These are phyloP conservation scores for Tetranychus truncatus DNA, from an alignment of 2,888 invertebrate genomes.

Conservation along the genomic window DNA sequence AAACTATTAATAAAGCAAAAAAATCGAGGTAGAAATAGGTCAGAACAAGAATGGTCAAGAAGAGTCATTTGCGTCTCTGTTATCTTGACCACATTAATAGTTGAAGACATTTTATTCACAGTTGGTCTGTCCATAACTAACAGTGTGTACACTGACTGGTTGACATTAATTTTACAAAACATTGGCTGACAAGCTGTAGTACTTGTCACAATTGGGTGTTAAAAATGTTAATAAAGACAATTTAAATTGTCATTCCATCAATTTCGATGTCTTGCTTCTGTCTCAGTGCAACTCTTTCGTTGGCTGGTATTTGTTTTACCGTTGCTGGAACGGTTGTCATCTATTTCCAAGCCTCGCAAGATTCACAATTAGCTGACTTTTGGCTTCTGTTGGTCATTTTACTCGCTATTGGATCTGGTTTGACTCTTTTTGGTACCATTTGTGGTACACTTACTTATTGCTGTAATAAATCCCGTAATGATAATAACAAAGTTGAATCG, in stretches of 20 bases:
- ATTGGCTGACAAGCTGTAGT: too few species aligned
- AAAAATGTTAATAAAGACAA: not conserved
- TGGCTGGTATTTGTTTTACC: not conserved
- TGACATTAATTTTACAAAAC: too few species aligned
- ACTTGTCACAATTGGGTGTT: too few species aligned
- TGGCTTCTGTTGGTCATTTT: not conserved
- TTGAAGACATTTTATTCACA: too few species aligned
- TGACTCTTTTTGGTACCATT: not conserved
- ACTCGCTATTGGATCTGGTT: not conserved
- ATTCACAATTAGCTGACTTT: not conserved
- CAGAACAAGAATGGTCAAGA: too few species aligned
- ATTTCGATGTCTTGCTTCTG: not conserved
- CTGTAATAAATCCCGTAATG: not conserved
- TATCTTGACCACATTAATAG: too few species aligned
- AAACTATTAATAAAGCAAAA: too few species aligned
- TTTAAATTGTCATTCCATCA: not conserved
- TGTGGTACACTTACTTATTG: not conserved
- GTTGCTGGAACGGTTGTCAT: not conserved
- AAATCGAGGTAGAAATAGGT: too few species aligned
- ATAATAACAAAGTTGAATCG: not conserved
- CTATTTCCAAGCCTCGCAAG: not conserved
- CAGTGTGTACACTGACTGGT: too few species aligned
- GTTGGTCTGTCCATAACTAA: too few species aligned
- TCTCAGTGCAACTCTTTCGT: not conserved
- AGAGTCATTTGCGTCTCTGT: too few species aligned